Conservation (phyloP, 2,797 vertebrate species). For the Pangasius macronema region DNA sequence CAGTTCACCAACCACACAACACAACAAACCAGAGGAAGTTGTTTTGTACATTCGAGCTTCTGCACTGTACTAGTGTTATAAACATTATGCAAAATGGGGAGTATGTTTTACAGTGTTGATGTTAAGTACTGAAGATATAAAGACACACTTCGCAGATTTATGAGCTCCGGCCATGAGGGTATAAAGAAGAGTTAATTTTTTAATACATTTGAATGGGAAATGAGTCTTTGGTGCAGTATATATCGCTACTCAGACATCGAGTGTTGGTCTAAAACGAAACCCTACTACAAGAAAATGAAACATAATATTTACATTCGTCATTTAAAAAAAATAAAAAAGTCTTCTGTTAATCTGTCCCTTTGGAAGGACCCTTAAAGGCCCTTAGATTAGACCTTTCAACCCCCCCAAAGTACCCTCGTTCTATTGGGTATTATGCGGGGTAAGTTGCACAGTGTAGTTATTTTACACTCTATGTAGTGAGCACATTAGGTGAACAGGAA, state of each 20-base stretch:
- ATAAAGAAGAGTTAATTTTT: neutral
- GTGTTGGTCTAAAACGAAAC: neutral
- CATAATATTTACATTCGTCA: neutral
- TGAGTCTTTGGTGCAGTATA: slow-evolving; percentile 46
- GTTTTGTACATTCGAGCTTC: neutral
- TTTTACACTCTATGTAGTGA: neutral
- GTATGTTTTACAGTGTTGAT: neutral
- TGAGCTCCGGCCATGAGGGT: neutral
- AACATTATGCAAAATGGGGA: neutral
- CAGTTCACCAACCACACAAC: neutral
- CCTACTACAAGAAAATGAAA: neutral
- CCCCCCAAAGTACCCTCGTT: neutral
- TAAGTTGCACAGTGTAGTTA: neutral
- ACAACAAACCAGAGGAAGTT: slow-evolving; percentile 15
- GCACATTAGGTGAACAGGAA: neutral
- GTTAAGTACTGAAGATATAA: neutral
- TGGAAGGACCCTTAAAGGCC: neutral
- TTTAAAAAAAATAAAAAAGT: neutral
- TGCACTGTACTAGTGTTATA: neutral
- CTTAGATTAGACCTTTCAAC: neutral
- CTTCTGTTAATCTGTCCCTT: neutral
- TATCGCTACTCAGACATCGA: neutral
- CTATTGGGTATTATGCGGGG: neutral
- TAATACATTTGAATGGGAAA: slow-evolving; percentile 63
- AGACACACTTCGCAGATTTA: neutral